Evolutionary conservation across 2,797 vertebrate species (phyloP).

Genomic region (Enteromius unitaeniatus): DNA sequence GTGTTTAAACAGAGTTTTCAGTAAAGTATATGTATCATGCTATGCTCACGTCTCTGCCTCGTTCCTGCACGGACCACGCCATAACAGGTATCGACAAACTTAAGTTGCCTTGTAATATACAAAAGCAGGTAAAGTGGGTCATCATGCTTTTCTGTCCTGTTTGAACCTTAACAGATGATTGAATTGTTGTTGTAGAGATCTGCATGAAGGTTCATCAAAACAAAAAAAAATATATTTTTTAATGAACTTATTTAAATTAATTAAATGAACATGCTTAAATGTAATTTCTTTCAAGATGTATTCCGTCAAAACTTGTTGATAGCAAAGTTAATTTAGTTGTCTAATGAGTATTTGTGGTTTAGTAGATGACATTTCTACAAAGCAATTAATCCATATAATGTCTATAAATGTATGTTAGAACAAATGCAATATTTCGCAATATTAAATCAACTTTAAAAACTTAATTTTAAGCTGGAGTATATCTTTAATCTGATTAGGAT

Average conservation of each 20-base stretch:
- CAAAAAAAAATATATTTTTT: neutral
- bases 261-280: neutral
- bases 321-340: neutral
- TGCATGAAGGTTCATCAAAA: neutral
- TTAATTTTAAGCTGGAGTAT: neutral
- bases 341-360: neutral
- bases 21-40: no score
- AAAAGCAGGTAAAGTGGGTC: neutral
- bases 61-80: no score
- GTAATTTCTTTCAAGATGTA: neutral
- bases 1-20: no score
- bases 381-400: neutral
- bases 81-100: neutral
- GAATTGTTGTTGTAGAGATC: neutral
- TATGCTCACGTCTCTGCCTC: no score
- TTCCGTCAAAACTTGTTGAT: neutral
- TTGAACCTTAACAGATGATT: neutral
- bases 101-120: neutral
- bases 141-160: neutral
- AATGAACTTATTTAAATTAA: neutral
- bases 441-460: neutral
- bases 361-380: neutral
- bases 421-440: neutral
- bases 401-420: neutral
- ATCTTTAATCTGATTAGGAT: neutral